Percentiles rank a stretch among this genome's conserved stretches.
Conservation (phyloP, 2,888 invertebrate species). For the Mimachlamys varia region DNA sequence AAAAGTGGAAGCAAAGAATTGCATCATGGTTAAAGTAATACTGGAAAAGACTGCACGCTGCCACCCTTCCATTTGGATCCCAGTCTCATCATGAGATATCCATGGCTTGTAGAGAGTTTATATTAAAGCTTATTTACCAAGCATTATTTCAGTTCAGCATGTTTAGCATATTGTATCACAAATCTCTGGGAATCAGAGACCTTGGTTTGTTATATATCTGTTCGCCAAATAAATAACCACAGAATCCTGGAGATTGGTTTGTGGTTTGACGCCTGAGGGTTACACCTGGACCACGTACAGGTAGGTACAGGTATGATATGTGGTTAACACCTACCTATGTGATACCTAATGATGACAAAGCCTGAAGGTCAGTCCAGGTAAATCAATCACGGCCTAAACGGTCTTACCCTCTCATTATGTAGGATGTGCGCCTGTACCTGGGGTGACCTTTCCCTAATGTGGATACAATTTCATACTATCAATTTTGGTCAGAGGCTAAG, state of each 20-base stretch:
- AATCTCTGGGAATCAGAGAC: neutral
- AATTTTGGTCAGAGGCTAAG: neutral
- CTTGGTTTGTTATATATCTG: neutral
- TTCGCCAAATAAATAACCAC: neutral
- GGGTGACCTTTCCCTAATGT: neutral
- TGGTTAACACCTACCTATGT: neutral
- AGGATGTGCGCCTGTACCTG: neutral
- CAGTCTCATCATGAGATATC: no score
- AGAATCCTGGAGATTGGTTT: neutral
- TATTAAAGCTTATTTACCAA: no score
- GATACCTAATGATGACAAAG: constrained; percentile 9
- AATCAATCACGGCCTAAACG: neutral
- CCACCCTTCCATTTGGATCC: no score
- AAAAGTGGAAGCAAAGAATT: no score
- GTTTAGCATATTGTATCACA: no score
- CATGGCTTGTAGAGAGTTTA: no score
- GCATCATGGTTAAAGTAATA: no score
- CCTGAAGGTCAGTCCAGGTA: constrained; percentile 26
- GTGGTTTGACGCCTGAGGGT: neutral
- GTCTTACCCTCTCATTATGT: constrained; percentile 19
- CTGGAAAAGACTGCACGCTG: no score
- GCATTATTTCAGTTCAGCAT: no score
- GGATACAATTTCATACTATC: neutral
- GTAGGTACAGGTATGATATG: neutral
- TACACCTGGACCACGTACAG: neutral